These are phyloP conservation scores for Syrista parreyssii DNA, from an alignment of 2,888 invertebrate species.

Conservation along the genomic window DNA sequence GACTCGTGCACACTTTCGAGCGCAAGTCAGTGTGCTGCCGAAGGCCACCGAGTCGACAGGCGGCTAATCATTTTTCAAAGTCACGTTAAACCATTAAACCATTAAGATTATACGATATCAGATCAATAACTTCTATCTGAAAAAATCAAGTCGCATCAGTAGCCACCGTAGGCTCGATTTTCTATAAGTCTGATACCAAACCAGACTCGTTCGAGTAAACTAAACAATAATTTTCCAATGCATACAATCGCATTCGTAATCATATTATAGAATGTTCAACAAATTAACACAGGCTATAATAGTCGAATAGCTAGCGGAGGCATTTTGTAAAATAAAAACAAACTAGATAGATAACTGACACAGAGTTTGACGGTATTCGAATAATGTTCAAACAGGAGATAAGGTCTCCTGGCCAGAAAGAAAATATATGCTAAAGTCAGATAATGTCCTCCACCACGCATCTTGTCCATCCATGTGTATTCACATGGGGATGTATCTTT, in stretches of 20 bases:
- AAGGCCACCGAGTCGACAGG: background rate
- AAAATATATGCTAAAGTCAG: slow-evolving; percentile 29
- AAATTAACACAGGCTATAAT: background rate
- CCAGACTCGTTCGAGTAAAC: background rate
- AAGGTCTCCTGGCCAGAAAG: slow-evolving; percentile 44
- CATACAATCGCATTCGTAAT: background rate
- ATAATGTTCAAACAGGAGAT: slow-evolving; percentile 53
- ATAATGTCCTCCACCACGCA: slow-evolving; percentile 25
- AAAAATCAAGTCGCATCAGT: background rate
- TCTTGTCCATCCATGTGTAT: slow-evolving; percentile 4
- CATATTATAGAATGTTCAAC: background rate
- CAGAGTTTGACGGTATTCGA: slow-evolving; percentile 36
- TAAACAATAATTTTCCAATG: background rate
- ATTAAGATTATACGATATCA: background rate
- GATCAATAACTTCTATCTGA: background rate
- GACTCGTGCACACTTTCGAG: background rate
- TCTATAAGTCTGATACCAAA: background rate
- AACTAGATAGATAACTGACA: background rate
- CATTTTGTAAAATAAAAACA: background rate
- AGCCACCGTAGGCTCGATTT: background rate
- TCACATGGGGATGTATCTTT: slow-evolving; percentile 29
- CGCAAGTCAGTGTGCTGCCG: background rate
- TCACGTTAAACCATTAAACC: background rate
- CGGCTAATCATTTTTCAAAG: background rate
- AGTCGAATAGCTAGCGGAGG: background rate